Evolutionary conservation across 2,797 vertebrate genomes (phyloP).

Genomic region (Huso huso): DNA sequence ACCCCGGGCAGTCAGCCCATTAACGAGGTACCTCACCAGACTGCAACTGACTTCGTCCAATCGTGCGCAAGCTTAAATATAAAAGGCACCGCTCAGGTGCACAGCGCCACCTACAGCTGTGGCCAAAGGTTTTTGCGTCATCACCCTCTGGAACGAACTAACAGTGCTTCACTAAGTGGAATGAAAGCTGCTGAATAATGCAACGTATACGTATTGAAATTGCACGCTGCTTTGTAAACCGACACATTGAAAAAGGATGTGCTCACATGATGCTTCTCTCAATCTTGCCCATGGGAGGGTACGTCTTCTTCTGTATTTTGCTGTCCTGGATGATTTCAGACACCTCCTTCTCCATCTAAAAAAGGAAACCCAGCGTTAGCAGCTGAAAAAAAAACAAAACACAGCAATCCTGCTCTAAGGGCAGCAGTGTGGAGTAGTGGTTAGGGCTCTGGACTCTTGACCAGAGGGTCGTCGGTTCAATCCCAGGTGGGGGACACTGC

Average conservation of each 20-base stretch:
- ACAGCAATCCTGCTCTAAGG: background rate
- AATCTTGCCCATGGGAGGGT: slow-evolving; percentile 84
- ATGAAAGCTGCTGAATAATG: too few relatives aligned
- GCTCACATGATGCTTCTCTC: slow-evolving; percentile 87
- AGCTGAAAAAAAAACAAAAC: background rate
- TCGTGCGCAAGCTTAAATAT: too few relatives aligned
- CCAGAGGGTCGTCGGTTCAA: background rate
- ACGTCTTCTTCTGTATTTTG: slow-evolving; percentile 73
- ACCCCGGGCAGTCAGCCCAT: background rate
- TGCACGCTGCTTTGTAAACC: too few relatives aligned
- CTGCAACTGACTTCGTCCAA: background rate
- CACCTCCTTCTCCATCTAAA: slow-evolving; percentile 86
- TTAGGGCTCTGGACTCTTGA: too few relatives aligned
- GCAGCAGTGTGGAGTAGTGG: too few relatives aligned
- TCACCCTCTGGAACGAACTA: too few relatives aligned
- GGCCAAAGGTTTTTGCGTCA: too few relatives aligned
- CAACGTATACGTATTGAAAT: too few relatives aligned
- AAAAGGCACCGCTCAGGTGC: background rate
- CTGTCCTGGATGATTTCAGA: slow-evolving; percentile 87
- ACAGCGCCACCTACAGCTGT: background rate
- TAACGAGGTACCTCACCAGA: background rate
- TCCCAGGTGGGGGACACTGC: background rate
- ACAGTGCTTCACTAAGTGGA: too few relatives aligned
- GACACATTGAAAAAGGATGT: too few relatives aligned
- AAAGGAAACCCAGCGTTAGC: background rate